These are phyloP conservation scores for Cephus spinipes DNA, from an alignment of 2,888 invertebrate genomes.

Conservation along the genomic window DNA sequence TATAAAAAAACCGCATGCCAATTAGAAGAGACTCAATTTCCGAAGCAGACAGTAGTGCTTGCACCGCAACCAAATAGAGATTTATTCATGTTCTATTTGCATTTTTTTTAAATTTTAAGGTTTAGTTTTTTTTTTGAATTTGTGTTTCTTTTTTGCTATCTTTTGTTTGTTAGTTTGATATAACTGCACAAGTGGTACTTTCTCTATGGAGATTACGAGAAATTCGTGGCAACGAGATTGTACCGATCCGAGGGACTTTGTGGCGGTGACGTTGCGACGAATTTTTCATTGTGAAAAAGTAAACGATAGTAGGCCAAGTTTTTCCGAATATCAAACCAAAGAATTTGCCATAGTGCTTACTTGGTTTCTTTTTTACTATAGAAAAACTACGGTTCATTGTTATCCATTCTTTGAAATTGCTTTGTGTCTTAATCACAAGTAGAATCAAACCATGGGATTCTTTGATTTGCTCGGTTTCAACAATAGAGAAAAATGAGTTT, in stretches of 20 bases:
- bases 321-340: no score
- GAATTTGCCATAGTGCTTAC: no score
- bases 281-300: slow-evolving; percentile 22
- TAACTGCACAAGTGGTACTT: slow-evolving; percentile 61
- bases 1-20: slow-evolving; percentile 57
- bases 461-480: no score
- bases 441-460: no score
- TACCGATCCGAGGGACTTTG: slow-evolving; percentile 39
- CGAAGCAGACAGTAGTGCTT: slow-evolving; percentile 65
- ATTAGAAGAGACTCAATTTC: slow-evolving; percentile 65
- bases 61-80: slow-evolving; percentile 63
- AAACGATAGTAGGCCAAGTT: slow-evolving; percentile 50
- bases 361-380: neutral
- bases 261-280: slow-evolving; percentile 19
- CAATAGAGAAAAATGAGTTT: neutral
- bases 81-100: slow-evolving; percentile 25
- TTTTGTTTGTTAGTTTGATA: slow-evolving; percentile 63
- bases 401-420: no score
- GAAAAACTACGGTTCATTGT: neutral
- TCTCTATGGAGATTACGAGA: neutral
- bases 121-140: slow-evolving; percentile 27
- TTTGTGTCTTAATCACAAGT: no score
- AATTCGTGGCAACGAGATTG: slow-evolving; percentile 50
- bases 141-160: neutral
- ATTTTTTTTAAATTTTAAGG: slow-evolving; percentile 32